Conservation (phyloP, 2,797 vertebrate genomes). For the Labroides dimidiatus region DNA sequence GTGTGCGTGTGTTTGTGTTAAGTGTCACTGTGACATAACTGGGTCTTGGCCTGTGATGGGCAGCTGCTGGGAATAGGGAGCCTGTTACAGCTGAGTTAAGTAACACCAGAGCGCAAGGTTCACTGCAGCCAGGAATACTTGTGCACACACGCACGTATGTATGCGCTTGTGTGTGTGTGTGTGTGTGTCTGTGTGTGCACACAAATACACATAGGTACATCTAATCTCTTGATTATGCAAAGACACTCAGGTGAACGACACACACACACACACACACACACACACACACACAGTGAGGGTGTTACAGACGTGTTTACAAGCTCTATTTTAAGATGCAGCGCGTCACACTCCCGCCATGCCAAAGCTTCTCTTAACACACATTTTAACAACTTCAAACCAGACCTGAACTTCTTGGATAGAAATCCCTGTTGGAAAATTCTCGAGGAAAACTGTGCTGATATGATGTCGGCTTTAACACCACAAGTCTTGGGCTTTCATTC, state of each 20-base stretch:
- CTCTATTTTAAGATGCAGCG: slow-evolving; percentile 65
- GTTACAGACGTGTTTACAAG: slow-evolving; percentile 59
- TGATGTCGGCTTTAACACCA: slow-evolving; percentile 12
- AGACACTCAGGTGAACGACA: slow-evolving; percentile 33
- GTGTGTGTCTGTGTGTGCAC: slow-evolving; percentile 11
- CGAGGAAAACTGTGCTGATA: slow-evolving; percentile 5
- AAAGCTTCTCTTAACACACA: slow-evolving; percentile 56
- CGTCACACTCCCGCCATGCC: slow-evolving; percentile 35
- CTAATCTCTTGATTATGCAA: slow-evolving; percentile 50
- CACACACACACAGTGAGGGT: slow-evolving; percentile 5
- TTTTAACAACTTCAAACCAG: slow-evolving; percentile 45
- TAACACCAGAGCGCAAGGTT: slow-evolving; percentile 76
- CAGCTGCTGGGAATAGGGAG: slow-evolving; percentile 64
- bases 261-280: slow-evolving; percentile 41
- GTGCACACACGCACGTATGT: slow-evolving; percentile 5
- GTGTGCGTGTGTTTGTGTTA: slow-evolving; percentile 16
- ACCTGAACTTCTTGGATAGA: slow-evolving; percentile 24
- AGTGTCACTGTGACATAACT: slow-evolving; percentile 67
- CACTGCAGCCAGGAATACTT: slow-evolving; percentile 64
- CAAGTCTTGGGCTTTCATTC: background rate
- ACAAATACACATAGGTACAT: slow-evolving; percentile 37
- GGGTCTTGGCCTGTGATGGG: slow-evolving; percentile 47
- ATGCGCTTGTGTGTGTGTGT: slow-evolving; percentile 1
- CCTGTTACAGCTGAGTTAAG: slow-evolving; percentile 73
- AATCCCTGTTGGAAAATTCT: slow-evolving; percentile 14